Evolutionary conservation across 2,113 vertebrate species (phyloP).

Genomic region (Eclectus roratus): DNA sequence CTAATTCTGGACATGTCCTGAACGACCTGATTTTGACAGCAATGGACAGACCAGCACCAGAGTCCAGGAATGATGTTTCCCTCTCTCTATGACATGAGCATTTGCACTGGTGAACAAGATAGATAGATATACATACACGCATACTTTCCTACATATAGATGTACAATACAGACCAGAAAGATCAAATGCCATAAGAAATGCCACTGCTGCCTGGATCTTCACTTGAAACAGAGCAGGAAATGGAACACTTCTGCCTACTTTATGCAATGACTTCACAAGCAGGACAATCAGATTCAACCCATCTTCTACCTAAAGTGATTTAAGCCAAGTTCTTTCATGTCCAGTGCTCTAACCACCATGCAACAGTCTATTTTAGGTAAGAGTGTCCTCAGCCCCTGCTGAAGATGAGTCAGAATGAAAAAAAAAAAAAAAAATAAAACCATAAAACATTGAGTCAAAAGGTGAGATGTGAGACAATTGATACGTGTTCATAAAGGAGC

Average conservation of each 20-base stretch:
- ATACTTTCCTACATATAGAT: background rate
- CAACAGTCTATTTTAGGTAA: background rate
- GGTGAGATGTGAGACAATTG: background rate
- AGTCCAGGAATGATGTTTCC: background rate
- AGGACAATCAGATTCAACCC: background rate
- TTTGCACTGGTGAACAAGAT: background rate
- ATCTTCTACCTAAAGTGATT: background rate
- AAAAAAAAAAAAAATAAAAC: background rate
- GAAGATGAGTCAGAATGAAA: background rate
- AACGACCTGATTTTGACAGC: background rate
- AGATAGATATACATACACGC: accelerated
- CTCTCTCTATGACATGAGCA: background rate
- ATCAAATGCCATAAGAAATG: background rate
- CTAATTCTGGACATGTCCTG: background rate
- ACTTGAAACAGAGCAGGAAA: background rate
- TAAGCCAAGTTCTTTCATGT: background rate
- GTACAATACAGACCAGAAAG: background rate
- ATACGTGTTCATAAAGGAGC: background rate
- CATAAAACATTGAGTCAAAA: background rate
- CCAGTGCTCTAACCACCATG: background rate
- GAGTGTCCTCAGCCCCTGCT: background rate
- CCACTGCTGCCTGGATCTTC: background rate
- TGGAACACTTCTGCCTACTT: background rate
- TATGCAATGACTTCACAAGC: background rate
- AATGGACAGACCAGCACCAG: background rate